Evolutionary conservation across 2,797 vertebrate genomes (phyloP), one percentile per base, ranked within the genome.

Genomic region (Spea hammondii): DNA sequence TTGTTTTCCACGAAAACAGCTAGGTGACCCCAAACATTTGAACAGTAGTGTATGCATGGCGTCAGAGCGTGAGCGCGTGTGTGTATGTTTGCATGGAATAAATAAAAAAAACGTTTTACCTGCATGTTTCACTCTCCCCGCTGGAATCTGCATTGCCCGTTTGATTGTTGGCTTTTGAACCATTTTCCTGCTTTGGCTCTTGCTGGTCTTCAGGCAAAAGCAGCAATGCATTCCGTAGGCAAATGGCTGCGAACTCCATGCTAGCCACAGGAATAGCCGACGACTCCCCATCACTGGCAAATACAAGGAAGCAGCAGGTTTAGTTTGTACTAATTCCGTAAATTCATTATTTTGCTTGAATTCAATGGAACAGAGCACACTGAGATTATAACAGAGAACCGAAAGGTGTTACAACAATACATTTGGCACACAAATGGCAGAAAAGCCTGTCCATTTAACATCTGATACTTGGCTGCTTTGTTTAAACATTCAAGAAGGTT

Each of bases 211-310:
- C 98, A 0, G 98, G 96, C 57, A 99, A 91, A 44, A 99, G 89
- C 70, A 99, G 88, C 83, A 98, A 91, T 51, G 96, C 96, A 46
- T 99, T 99, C 88, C 97, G 92, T 85, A 99, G 91, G 84, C 98
- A 99, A 87, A 99, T 99, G 0, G 97, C 98, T 70, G 97, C 97
- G 89, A 99, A 99, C 89, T 99, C 97, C 97, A 99, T 96, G 79
- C 97, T 99, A 85, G 98, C 98, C 80, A 99, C 97, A 53, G 97
- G 98, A 84, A 99, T 99, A 76, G 98, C 98, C 51, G 96, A 96
- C 10, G 97, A 99, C 85, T 99, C 97, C 8, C 96, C 97, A 78
- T 99, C 98, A 76, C 97, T 99, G 1, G 83, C 74, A 84, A 85
- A 67, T 5, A 54, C 1, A 73, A 71, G 17, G 45, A 72, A 5